phyloP scores from a whole-genome alignment of 2,888 invertebrate genomes.

The Drosophila helvetica region DNA sequence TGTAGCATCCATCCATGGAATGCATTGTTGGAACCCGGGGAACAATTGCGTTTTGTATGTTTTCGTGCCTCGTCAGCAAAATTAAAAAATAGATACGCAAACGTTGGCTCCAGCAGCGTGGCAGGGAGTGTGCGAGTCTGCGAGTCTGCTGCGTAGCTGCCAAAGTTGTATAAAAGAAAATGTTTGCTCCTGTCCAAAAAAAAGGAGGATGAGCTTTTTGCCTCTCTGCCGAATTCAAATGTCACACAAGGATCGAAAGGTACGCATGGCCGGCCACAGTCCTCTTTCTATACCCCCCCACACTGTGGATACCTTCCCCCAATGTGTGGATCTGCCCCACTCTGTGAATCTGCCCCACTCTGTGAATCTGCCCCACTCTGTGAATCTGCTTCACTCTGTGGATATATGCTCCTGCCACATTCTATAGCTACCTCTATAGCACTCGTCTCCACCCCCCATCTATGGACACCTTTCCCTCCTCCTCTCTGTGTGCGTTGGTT shows the following conservation, averaged over 20 bases:
- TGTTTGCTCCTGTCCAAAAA: constrained; percentile 12
- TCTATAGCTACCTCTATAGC: no score
- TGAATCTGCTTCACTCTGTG: no score
- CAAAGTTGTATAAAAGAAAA: constrained; percentile 68
- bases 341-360: no score
- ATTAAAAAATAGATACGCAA: constrained; percentile 79
- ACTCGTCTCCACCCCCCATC: no score
- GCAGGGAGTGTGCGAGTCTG: neutral
- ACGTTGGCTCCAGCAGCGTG: constrained; percentile 17
- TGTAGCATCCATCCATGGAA: constrained; percentile 47
- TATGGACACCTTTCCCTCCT: neutral
- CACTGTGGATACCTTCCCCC: neutral
- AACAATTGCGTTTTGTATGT: constrained; percentile 78
- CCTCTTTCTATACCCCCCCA: constrained; percentile 2
- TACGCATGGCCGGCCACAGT: constrained; percentile 67
- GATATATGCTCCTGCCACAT: no score
- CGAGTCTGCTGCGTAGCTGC: neutral
- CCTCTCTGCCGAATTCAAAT: constrained; percentile 70
- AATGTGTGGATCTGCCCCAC: neutral
- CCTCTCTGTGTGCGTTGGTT: constrained; percentile 43
- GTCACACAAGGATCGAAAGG: constrained; percentile 78
- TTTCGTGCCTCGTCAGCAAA: constrained; percentile 77
- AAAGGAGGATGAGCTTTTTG: neutral
- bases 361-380: no score
- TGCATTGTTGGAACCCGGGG: constrained; percentile 70